Base-by-base conservation (phyloP, 2,888 invertebrate species). In the Charanyca ferruginea region DNA sequence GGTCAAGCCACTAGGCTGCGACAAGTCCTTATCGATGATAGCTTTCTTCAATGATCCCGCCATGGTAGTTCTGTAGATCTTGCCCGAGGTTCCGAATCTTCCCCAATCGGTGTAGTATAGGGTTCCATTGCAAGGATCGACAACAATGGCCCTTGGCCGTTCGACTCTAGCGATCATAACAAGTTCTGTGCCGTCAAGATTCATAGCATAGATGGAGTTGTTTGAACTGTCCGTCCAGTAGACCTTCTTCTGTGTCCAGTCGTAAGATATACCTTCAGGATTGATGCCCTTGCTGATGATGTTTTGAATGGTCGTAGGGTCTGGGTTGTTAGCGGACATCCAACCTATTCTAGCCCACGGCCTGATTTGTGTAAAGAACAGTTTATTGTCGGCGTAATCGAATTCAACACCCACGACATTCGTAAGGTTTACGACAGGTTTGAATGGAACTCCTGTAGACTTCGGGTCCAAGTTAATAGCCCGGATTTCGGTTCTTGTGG, bases 161-260 rank as follows among this genome's bases (percentile, higher is more conserved):
- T 99, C 98, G 0, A 99, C 99, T 83, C 98, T 96, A 0, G 98
- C 98, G 64, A 99, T 98, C 98, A 98, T 98, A 0, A 99, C 98
- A 53, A 98, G 93, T 81, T 98, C 97, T 0, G 97, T 96, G 2
- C 98, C 98, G 86, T 99, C 98, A 23, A 98, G 93, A 87, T 99
- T 98, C 98, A 99, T 98, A 0, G 99, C 98, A 85, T 99, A 99
- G 63, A 99, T 99, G 13, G 98, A 98, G 84, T 98, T 98, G 83
- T 99, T 99, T 0, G 98, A 98, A 32, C 98, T 98, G 86, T 99
- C 99, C 0, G 99, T 99, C 99, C 99, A 99, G 91, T 99, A 99
- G 42, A 99, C 97, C 90, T 99, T 99, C 89, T 98, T 98, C 81
- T 98, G 98, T 0, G 99, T 98, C 99, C 99, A 99, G 88, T 99